A percentile compares a stretch with the other conserved stretches of the same genome.
phyloP scores from a whole-genome alignment of 2,113 vertebrate species.

The Syrmaticus mikado region DNA sequence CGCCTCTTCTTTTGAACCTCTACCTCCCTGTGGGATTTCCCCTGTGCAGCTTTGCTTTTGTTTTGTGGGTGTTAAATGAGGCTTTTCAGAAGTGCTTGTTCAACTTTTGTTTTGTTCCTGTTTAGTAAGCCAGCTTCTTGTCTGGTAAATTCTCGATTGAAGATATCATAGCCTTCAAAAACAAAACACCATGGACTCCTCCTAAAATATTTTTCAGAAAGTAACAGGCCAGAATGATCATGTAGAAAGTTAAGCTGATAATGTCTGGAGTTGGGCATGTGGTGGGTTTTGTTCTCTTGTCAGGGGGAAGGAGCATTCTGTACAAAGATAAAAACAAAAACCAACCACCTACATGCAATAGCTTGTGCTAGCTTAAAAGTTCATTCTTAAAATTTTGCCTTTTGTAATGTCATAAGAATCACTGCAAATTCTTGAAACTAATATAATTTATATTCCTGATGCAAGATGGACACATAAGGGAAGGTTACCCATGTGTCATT shows the following conservation, averaged over 20 bases:
- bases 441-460: neutral
- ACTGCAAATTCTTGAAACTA: neutral
- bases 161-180: neutral
- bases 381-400: neutral
- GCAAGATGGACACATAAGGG: neutral
- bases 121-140: neutral
- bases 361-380: neutral
- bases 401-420: neutral
- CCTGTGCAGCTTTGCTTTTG: neutral
- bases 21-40: neutral
- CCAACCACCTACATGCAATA: neutral
- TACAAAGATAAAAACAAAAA: neutral
- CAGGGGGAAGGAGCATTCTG: neutral
- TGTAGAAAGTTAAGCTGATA: neutral
- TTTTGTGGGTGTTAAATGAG: neutral
- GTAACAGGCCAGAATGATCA: neutral
- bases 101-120: neutral
- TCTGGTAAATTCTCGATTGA: neutral
- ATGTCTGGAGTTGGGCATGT: neutral
- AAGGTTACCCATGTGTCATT: neutral
- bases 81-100: neutral
- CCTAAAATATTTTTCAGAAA: neutral
- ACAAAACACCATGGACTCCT: neutral
- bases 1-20: neutral
- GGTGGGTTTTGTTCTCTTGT: neutral